These are phyloP conservation scores for Diaperis boleti DNA, from an alignment of 2,888 invertebrate species.

Conservation along the genomic window DNA sequence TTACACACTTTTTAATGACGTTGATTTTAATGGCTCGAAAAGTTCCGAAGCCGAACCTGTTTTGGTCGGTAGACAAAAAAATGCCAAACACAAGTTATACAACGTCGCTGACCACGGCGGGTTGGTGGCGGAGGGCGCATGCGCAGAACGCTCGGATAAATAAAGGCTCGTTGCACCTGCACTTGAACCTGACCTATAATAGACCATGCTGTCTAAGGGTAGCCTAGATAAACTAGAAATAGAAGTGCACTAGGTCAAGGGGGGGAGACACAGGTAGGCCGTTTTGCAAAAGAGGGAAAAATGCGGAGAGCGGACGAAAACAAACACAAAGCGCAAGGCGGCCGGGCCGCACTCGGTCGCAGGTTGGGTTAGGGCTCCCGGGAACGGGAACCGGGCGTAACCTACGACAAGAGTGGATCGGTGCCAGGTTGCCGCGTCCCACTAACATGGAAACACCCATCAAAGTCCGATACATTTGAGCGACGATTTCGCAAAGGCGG, in stretches of 20 bases:
- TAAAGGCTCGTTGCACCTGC: slow-evolving; percentile 62
- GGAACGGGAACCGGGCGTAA: slow-evolving; percentile 58
- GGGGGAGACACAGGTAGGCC: slow-evolving; percentile 35
- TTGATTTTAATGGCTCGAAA: not conserved
- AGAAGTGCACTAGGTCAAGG: slow-evolving; percentile 54
- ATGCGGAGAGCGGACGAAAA: slow-evolving; percentile 12
- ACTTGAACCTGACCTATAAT: slow-evolving; percentile 68
- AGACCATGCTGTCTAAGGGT: slow-evolving; percentile 58
- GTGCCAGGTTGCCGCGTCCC: slow-evolving; percentile 43
- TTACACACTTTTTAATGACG: no score
- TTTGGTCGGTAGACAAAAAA: slow-evolving; percentile 22
- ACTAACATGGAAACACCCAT: slow-evolving; percentile 41
- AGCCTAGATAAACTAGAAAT: slow-evolving; percentile 61
- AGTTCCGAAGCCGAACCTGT: slow-evolving; percentile 25
- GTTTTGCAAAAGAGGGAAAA: not conserved
- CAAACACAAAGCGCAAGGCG: slow-evolving; percentile 24
- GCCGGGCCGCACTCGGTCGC: slow-evolving; percentile 43
- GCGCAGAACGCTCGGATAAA: slow-evolving; percentile 56
- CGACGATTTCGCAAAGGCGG: slow-evolving; percentile 47
- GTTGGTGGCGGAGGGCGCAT: slow-evolving; percentile 49
- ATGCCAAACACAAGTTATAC: slow-evolving; percentile 12
- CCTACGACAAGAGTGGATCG: slow-evolving; percentile 59
- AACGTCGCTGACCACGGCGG: slow-evolving; percentile 33
- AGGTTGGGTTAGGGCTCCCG: slow-evolving; percentile 54
- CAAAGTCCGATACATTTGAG: not conserved